These are phyloP conservation scores for Dichetophora obliterata DNA, from an alignment of 2,888 invertebrate genomes.

Conservation along the genomic window DNA sequence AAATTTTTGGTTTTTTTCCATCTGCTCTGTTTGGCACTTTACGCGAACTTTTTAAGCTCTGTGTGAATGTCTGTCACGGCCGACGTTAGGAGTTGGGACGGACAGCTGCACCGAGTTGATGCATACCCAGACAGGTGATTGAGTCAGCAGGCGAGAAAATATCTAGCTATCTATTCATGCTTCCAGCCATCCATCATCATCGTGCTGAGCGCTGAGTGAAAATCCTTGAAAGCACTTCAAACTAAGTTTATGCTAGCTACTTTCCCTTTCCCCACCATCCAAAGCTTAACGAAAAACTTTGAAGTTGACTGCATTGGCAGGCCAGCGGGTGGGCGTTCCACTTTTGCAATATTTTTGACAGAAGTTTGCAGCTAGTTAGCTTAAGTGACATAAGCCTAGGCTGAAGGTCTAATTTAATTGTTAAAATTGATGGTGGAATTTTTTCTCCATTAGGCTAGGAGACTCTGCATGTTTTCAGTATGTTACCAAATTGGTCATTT, in stretches of 20 bases:
- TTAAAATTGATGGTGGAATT: not conserved
- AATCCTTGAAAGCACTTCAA: slow-evolving; percentile 26
- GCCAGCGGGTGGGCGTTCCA: not conserved
- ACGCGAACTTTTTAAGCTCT: slow-evolving; percentile 5
- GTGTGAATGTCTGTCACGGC: not conserved
- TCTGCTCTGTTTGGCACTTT: slow-evolving; percentile 4
- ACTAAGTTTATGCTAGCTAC: not conserved
- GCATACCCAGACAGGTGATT: not conserved
- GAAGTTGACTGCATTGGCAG: not conserved
- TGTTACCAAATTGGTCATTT: not conserved
- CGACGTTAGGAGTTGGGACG: too few relatives aligned
- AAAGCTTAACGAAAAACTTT: slow-evolving; percentile 3
- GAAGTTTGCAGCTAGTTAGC: not conserved
- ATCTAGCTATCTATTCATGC: not conserved
- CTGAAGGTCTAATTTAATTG: slow-evolving; percentile 6
- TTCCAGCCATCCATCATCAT: slow-evolving; percentile 11
- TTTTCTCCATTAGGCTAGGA: not conserved
- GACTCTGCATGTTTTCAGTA: not conserved
- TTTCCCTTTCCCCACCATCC: not conserved
- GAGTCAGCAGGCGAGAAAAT: not conserved
- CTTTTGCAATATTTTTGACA: slow-evolving; percentile 2
- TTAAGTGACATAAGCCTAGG: not conserved
- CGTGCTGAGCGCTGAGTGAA: not conserved
- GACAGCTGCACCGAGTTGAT: not conserved
- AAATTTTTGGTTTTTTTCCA: not conserved